Evolutionary conservation across 2,888 invertebrate species (phyloP), one percentile per base, ranked within the genome.

Genomic region (Merodon equestris): DNA sequence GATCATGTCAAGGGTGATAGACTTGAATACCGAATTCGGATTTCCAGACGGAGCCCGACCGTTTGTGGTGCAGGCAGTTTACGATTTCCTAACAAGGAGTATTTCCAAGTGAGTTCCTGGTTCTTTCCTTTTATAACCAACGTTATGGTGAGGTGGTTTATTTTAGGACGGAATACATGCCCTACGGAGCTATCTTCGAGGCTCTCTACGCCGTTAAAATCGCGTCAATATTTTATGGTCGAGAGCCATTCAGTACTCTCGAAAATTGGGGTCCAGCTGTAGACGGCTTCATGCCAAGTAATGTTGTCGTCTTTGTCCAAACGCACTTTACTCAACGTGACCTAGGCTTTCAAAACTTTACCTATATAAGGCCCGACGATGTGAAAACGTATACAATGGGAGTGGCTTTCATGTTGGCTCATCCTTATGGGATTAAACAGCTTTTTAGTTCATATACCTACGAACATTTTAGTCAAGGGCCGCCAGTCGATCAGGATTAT

Each of bases 281-380:
- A 94, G 94, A 94, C 90, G 90, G 94, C n/a, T 83, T 93, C 0
- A 88, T 91, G 17, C 90, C 90, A 0, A 84, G 83, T 0, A 91
- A 92, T 66, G 91, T 94, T 3, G 84, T 95, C 0, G 91, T 93
- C 12, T 95, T 95, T 85, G 91, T 96, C 57, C 95, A 96, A 85
- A 96, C 96, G 88, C 96, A 96, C 85, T 96, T 96, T 87, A 95
- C 93, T 85, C 95, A 96, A 86, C 90, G 96, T 85, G 93, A 93
- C 4, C 91, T 92, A 76, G 92, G 92, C 27, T 27, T 2, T 27
- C 27, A 2, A 27, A 27, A 91, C 19, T n/a, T 90, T n/a, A 89
- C 86, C 7, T 85, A 89, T 83, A 87, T 88, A 63, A 76, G 83
- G 7, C 67, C 88, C n/a, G n/a, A n/a, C n/a, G n/a, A n/a, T n/a